These are phyloP conservation scores for Pseudomyrmex gracilis DNA, from an alignment of 1,140 invertebrate species.

Conservation along the genomic window DNA sequence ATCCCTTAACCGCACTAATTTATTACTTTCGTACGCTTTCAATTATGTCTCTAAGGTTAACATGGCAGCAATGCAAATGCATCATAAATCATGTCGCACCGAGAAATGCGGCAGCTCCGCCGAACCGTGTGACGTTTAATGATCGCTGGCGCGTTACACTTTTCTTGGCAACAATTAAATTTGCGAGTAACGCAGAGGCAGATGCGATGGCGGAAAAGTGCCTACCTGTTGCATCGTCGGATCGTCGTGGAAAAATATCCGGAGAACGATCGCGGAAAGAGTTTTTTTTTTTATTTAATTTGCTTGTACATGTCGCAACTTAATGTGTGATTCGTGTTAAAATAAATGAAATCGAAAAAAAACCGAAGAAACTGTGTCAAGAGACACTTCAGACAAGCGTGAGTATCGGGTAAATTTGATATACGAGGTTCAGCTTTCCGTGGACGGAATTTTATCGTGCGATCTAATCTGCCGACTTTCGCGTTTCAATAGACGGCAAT, in stretches of 20 bases:
- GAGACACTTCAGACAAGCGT: not conserved
- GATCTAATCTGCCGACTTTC: not conserved
- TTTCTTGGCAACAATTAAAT: slow-evolving; percentile 22
- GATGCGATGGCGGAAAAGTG: not conserved
- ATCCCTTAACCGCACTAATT: too few relatives aligned
- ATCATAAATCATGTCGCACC: not conserved
- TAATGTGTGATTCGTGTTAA: not conserved
- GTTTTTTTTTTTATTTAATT: slow-evolving; percentile 2
- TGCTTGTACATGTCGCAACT: not conserved
- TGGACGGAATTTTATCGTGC: not conserved
- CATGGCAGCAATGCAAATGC: not conserved
- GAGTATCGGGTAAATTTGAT: too few relatives aligned
- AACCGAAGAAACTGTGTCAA: too few relatives aligned
- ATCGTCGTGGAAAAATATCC: not conserved
- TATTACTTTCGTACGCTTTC: too few relatives aligned
- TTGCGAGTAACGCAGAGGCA: not conserved
- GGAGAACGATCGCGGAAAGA: not conserved
- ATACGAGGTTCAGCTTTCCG: not conserved
- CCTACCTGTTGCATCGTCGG: slow-evolving; percentile 15
- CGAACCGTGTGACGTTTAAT: not conserved
- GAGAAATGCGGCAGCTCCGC: not conserved
- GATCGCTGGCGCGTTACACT: slow-evolving; percentile 1
- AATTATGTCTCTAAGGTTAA: not conserved
- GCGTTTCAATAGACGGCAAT: not conserved
- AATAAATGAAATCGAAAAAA: not conserved